These are phyloP conservation scores for Flabesymbios commensalis DNA, from an alignment of 2,888 invertebrate species.

Conservation along the genomic window DNA sequence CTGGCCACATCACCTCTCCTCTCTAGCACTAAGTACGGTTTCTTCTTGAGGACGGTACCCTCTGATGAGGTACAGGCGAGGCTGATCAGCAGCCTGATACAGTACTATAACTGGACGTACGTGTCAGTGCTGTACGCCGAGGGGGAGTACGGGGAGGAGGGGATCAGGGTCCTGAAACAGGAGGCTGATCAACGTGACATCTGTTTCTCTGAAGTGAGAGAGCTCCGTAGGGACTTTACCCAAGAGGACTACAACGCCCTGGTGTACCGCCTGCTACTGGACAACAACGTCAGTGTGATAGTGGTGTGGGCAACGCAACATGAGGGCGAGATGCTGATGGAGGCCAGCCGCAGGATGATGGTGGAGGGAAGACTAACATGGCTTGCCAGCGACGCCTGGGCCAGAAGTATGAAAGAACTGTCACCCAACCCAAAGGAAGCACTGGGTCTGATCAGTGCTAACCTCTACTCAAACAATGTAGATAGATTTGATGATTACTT, in stretches of 20 bases:
- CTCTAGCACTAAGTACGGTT: slow-evolving; percentile 30
- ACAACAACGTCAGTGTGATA: slow-evolving; percentile 27
- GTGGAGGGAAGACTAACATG: slow-evolving; percentile 32
- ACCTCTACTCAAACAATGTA: slow-evolving; percentile 26
- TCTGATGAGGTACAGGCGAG: slow-evolving; percentile 35
- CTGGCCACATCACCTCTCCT: slow-evolving; percentile 35
- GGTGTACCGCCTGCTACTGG: slow-evolving; percentile 13
- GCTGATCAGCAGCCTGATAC: slow-evolving; percentile 33
- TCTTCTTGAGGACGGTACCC: slow-evolving; percentile 37
- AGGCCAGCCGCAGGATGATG: slow-evolving; percentile 19
- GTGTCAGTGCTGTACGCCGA: slow-evolving; percentile 35
- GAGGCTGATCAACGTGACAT: no score
- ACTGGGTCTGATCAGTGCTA: slow-evolving; percentile 30
- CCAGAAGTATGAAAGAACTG: slow-evolving; percentile 31
- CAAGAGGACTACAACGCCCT: slow-evolving; percentile 28
- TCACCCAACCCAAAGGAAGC: slow-evolving; percentile 22
- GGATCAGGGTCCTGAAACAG: no score
- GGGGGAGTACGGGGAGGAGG: slow-evolving; percentile 33
- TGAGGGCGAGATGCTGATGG: slow-evolving; percentile 24
- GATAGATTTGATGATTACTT: slow-evolving; percentile 36
- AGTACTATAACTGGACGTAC: slow-evolving; percentile 37
- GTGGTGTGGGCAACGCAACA: slow-evolving; percentile 27
- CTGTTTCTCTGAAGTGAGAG: slow-evolving; percentile 28
- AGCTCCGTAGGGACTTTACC: slow-evolving; percentile 19
- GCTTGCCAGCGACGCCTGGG: slow-evolving; percentile 40